Base-by-base conservation (phyloP, 1,140 invertebrate genomes). In the Drosophila nigromelanica region DNA sequence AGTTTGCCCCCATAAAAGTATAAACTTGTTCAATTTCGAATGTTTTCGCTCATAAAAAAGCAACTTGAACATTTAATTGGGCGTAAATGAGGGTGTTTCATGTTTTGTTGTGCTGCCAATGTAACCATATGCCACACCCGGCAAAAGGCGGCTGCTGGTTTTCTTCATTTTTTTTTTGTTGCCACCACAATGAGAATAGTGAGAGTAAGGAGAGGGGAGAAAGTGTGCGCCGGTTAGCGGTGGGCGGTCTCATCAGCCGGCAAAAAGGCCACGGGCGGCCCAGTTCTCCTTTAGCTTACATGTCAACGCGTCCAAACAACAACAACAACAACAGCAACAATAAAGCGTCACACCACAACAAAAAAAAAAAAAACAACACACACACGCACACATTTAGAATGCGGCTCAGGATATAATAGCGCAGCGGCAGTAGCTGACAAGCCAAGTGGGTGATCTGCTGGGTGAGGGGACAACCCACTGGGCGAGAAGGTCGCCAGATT, bases 71-170 rank as follows among this genome's bases (percentile, higher is more conserved):
- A 83, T 74, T 76, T 89, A 87, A 87, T 87, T 87, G 83, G 79
- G 83, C 79, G 83, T 89, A 89, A 89, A 83, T 75, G 73, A 89
- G 83, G 83, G 83, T 87, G 83, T 87, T 89, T 87, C 62, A 63
- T 63, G 61, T 50, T 70, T 55, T 48, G 48, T 56, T 43, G 14
- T 55, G 52, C 14, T 52, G 35, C 35, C 66, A 75, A 59, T 56
- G 71, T 70, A 76, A 85, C 77, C 81, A 86, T 86, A 86, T 86
- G 81, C 83, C 81, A 71, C 48, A 30, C 48, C 74, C 47, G 39
- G 48, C 66, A 81, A 80, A 83, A 78, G 75, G 59, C 75, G 59
- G 30, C 55, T 52, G 43, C 15, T 54, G 35, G 24, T 35, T 55
- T 63, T 67, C 33, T 35, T 7, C 33, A 10, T 35, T 18, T 35